These are phyloP conservation scores for Ariopsis seemanni DNA, from an alignment of 2,113 vertebrate species.

Conservation along the genomic window DNA sequence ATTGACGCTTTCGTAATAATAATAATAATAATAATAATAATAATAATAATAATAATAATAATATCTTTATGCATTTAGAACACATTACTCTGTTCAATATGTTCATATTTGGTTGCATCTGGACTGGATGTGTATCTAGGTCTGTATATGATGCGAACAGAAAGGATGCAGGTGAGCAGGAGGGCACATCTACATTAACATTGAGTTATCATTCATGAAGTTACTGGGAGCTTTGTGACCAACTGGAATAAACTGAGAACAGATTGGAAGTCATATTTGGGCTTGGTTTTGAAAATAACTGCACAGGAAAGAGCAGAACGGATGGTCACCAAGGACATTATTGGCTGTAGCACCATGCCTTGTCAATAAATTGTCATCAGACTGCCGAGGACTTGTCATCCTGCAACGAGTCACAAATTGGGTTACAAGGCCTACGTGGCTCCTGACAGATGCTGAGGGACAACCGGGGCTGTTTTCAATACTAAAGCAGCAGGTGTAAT, in stretches of 20 bases:
- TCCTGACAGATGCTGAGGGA: slow-evolving; percentile 20
- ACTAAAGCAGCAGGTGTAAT: not conserved
- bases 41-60: too few species aligned
- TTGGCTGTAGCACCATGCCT: slow-evolving; percentile 16
- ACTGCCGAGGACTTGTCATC: slow-evolving; percentile 15
- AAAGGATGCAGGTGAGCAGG: not conserved
- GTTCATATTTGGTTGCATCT: not conserved
- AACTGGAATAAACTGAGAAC: slow-evolving; percentile 35
- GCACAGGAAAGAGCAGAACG: not conserved
- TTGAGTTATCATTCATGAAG: slow-evolving; percentile 42
- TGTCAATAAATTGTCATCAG: slow-evolving; percentile 25
- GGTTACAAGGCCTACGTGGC: slow-evolving; percentile 22
- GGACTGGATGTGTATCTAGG: not conserved
- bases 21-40: too few species aligned
- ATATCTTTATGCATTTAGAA: not conserved
- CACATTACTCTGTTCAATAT: not conserved
- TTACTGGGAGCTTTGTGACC: slow-evolving; percentile 12
- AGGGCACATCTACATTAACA: slow-evolving; percentile 13
- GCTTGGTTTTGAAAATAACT: not conserved
- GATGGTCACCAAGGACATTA: not conserved
- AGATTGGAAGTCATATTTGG: slow-evolving; percentile 26
- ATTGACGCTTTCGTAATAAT: too few species aligned
- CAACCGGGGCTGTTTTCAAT: slow-evolving; percentile 9
- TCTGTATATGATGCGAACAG: slow-evolving; percentile 10
- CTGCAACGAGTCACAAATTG: slow-evolving; percentile 31